Evolutionary conservation across 2,797 vertebrate genomes (phyloP).

Genomic region (Ambastaia sidthimunki): DNA sequence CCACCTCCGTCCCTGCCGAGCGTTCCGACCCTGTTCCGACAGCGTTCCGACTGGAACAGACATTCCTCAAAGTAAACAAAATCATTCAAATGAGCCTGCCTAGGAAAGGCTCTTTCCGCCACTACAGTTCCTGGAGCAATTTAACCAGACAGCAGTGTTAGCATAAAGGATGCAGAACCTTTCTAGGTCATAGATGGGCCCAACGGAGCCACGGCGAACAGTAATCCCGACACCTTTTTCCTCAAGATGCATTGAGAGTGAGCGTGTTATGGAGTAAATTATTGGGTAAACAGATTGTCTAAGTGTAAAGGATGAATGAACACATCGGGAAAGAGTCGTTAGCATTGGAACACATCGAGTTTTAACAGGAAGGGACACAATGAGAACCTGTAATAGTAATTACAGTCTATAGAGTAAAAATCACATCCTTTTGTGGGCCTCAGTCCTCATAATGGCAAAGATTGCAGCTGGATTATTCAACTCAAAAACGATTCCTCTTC

Average conservation of each 20-base stretch:
- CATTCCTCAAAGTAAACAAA: slow-evolving; percentile 40
- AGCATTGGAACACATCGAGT: slow-evolving; percentile 63
- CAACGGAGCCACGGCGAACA: slow-evolving; percentile 65
- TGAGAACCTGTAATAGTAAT: slow-evolving; percentile 63
- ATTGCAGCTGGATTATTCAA: slow-evolving; percentile 63
- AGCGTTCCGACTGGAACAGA: slow-evolving; percentile 3
- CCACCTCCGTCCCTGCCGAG: slow-evolving; percentile 22
- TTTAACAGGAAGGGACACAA: slow-evolving; percentile 66
- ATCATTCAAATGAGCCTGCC: slow-evolving; percentile 53
- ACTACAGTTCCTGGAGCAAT: slow-evolving; percentile 66
- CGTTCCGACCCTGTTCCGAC: slow-evolving; percentile 33
- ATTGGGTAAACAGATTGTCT: slow-evolving; percentile 72
- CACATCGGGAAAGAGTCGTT: slow-evolving; percentile 71
- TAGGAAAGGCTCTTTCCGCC: slow-evolving; percentile 44
- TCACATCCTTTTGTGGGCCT: slow-evolving; percentile 61
- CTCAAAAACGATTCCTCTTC: slow-evolving; percentile 36
- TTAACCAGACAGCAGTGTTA: slow-evolving; percentile 69
- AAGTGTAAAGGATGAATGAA: slow-evolving; percentile 73
- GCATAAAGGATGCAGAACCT: slow-evolving; percentile 66
- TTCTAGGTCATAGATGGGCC: slow-evolving; percentile 75
- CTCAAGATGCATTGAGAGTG: slow-evolving; percentile 60
- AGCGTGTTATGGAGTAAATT: slow-evolving; percentile 68
- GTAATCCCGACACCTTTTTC: slow-evolving; percentile 63
- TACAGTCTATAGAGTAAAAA: slow-evolving; percentile 65
- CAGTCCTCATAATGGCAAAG: slow-evolving; percentile 55